Conservation (phyloP, 2,888 invertebrate genomes). For the Aphidius colemani region DNA sequence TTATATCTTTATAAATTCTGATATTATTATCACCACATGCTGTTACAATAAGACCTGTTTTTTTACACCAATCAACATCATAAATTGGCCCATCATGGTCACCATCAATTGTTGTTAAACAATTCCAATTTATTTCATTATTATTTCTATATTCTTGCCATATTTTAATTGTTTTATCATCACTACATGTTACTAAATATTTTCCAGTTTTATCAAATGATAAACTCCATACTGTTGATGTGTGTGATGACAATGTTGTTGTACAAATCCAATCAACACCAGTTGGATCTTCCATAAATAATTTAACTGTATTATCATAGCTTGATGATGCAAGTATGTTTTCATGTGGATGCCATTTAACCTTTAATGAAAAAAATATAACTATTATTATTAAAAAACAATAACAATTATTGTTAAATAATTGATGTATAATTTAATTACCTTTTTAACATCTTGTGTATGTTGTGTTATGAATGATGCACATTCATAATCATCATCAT, state of each 20-base stretch:
- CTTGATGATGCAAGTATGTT: slow-evolving; percentile 93
- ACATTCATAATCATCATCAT: slow-evolving; percentile 94
- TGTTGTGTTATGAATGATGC: slow-evolving; percentile 93
- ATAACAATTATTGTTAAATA: background rate
- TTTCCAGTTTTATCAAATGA: slow-evolving; percentile 81
- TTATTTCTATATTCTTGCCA: slow-evolving; percentile 87
- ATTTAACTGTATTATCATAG: slow-evolving; percentile 93
- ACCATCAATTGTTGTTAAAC: slow-evolving; percentile 88
- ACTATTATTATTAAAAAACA: background rate
- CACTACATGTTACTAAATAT: slow-evolving; percentile 87
- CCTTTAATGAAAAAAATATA: slow-evolving; percentile 59
- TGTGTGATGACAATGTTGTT: slow-evolving; percentile 81
- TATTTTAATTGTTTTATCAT: slow-evolving; percentile 91
- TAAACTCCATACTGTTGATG: slow-evolving; percentile 95
- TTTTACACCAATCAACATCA: slow-evolving; percentile 88
- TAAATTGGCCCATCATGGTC: slow-evolving; percentile 87
- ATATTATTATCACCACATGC: slow-evolving; percentile 92
- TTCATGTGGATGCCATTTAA: slow-evolving; percentile 89
- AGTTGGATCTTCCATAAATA: slow-evolving; percentile 84
- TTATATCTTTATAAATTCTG: slow-evolving; percentile 82
- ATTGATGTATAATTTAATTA: slow-evolving; percentile 52
- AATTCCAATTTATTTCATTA: slow-evolving; percentile 83
- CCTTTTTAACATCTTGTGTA: slow-evolving; percentile 95
- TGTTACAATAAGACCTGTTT: slow-evolving; percentile 82
- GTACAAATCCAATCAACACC: slow-evolving; percentile 90